These are phyloP conservation scores for Antrozous pallidus DNA, from an alignment of 2,797 vertebrate species.

Conservation along the genomic window DNA sequence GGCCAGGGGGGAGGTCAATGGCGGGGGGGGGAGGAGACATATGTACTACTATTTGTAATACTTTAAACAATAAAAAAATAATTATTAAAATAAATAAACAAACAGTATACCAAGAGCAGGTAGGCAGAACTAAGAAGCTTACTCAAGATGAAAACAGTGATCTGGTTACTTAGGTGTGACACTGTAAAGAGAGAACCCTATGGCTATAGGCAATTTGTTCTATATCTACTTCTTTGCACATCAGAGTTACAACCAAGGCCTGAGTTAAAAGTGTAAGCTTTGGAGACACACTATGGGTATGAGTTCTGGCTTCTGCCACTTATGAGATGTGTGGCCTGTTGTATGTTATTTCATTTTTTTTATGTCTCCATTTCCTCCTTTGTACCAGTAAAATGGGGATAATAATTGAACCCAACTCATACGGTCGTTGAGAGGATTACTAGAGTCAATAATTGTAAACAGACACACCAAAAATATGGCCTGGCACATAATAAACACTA, in stretches of 20 bases:
- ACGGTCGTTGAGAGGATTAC: background rate
- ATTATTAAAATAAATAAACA: no score
- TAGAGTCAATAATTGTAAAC: background rate
- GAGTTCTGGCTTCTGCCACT: background rate
- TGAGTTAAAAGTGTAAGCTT: background rate
- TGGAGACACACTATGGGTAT: background rate
- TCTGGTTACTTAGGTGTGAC: background rate
- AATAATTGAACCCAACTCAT: background rate
- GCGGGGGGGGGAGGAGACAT: no score
- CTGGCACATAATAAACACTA: background rate
- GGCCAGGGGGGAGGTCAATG: no score
- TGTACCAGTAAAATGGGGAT: background rate
- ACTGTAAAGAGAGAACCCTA: background rate
- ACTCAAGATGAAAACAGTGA: constrained; percentile 5
- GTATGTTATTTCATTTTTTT: background rate
- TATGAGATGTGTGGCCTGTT: background rate
- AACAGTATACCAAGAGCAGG: background rate
- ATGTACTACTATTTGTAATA: no score
- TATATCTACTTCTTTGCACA: background rate
- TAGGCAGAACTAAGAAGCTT: background rate
- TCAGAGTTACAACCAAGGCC: background rate
- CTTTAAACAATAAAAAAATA: no score
- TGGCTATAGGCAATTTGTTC: background rate
- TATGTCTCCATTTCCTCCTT: background rate
- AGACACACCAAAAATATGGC: background rate